A percentile compares a stretch with the other conserved stretches of the same genome.
Evolutionary conservation across 35 echinoderm and acorn worm genomes (phyloP).

Genomic region (Stichopus chloronotus): DNA sequence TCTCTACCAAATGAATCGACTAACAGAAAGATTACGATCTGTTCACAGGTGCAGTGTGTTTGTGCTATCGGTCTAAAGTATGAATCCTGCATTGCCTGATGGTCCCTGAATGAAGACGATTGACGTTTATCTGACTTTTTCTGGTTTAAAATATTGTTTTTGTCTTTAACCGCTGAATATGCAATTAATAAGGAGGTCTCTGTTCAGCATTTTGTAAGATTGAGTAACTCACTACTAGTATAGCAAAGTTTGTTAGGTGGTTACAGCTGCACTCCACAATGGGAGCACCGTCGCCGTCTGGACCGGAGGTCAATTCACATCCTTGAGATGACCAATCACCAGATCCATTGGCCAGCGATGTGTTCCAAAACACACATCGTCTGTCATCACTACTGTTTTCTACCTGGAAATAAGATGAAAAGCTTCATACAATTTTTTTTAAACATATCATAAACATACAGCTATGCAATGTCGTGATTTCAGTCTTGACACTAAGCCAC

Average conservation of each 20-base stretch:
- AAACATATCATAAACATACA: background rate
- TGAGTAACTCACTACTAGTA: slow-evolving; percentile 45
- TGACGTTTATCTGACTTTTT: background rate
- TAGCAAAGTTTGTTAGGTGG: slow-evolving; percentile 66
- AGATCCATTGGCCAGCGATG: background rate
- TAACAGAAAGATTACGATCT: too few relatives aligned
- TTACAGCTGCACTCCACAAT: slow-evolving; percentile 50
- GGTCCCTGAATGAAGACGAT: background rate
- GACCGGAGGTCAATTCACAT: slow-evolving; percentile 20
- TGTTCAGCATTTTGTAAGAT: background rate
- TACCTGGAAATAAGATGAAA: background rate
- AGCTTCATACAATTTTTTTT: background rate
- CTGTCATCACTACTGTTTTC: background rate
- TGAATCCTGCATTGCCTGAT: too few relatives aligned
- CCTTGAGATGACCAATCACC: slow-evolving; percentile 57
- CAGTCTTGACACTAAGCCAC: background rate
- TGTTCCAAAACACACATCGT: slow-evolving; percentile 66
- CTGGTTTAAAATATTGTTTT: background rate
- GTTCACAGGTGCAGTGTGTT: too few relatives aligned
- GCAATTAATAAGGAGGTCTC: background rate
- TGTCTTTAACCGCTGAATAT: background rate
- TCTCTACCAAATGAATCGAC: too few relatives aligned
- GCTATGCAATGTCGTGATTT: background rate
- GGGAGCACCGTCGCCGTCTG: background rate
- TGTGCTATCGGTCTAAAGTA: too few relatives aligned